Evolutionary conservation across 2,113 vertebrate species (phyloP).

Genomic region (Rhinichthys klamathensis): DNA sequence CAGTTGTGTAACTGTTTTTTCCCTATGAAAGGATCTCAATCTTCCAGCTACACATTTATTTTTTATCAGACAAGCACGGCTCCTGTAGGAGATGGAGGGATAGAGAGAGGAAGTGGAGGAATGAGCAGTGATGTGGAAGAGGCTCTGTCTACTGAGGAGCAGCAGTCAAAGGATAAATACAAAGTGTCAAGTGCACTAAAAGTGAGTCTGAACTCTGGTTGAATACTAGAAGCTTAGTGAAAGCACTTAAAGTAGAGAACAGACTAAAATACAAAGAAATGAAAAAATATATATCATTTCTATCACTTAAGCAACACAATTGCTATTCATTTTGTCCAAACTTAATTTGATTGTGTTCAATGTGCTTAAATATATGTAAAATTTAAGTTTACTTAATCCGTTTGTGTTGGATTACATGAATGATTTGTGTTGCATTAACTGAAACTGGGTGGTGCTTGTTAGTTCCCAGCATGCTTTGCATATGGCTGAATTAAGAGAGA

Average conservation of each 20-base stretch:
- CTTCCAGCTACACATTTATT: slow-evolving; percentile 46
- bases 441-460: too few relatives aligned
- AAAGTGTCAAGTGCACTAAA: slow-evolving; percentile 39
- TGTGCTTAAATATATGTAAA: too few relatives aligned
- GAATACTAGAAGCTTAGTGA: slow-evolving; percentile 6
- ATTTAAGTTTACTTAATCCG: too few relatives aligned
- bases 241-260: background rate
- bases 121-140: slow-evolving; percentile 45
- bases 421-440: too few relatives aligned
- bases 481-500: too few relatives aligned
- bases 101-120: slow-evolving; percentile 10
- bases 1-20: slow-evolving; percentile 33
- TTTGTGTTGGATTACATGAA: too few relatives aligned
- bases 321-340: too few relatives aligned
- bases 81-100: slow-evolving; percentile 13
- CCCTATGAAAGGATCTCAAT: slow-evolving; percentile 39
- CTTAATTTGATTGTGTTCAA: too few relatives aligned
- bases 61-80: slow-evolving; percentile 41
- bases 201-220: background rate
- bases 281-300: background rate
- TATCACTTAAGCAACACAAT: too few relatives aligned
- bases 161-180: slow-evolving; percentile 20
- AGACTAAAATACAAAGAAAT: background rate
- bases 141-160: background rate
- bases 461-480: too few relatives aligned